Evolutionary conservation across 2,888 invertebrate species (phyloP).

Genomic region (Griposia aprilina): DNA sequence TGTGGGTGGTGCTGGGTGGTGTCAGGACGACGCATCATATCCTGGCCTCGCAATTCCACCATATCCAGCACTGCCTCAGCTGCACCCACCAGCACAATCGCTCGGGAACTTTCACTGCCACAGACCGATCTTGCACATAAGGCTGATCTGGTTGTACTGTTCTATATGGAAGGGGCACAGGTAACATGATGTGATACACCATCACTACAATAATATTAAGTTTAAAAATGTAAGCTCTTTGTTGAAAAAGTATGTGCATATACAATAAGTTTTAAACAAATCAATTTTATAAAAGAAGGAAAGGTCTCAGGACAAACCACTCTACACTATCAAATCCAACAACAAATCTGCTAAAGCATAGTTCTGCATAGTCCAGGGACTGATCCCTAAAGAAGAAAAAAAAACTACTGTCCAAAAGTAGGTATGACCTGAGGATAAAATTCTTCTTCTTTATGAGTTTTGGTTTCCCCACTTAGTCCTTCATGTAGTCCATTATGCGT

Average conservation of each 20-base stretch:
- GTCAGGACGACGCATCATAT: conserved; percentile 95
- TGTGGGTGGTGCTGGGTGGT: conserved; percentile 96
- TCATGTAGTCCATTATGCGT: too few relatives aligned
- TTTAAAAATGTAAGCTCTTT: background rate
- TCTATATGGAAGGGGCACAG: conserved; percentile 87
- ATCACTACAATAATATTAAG: conserved; percentile 13
- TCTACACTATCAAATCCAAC: background rate
- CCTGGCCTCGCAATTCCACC: conserved; percentile 94
- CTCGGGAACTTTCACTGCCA: conserved; percentile 96
- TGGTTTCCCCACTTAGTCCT: too few relatives aligned
- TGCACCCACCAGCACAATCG: conserved; percentile 88
- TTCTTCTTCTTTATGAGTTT: background rate
- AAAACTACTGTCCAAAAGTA: background rate
- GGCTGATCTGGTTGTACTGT: conserved; percentile 95
- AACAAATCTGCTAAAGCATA: background rate
- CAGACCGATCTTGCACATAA: conserved; percentile 98
- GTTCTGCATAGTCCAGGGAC: background rate
- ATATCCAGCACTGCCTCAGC: conserved; percentile 60
- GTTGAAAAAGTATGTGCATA: background rate
- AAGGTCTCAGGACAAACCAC: too few relatives aligned
- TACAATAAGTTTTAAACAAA: background rate
- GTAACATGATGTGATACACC: conserved; percentile 62
- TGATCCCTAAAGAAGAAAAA: background rate
- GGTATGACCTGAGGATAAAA: background rate
- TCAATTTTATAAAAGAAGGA: background rate